A percentile compares a stretch with the other conserved stretches of the same genome.
Conservation (phyloP, 2,113 vertebrate species). For the Megaceryle torquata region DNA sequence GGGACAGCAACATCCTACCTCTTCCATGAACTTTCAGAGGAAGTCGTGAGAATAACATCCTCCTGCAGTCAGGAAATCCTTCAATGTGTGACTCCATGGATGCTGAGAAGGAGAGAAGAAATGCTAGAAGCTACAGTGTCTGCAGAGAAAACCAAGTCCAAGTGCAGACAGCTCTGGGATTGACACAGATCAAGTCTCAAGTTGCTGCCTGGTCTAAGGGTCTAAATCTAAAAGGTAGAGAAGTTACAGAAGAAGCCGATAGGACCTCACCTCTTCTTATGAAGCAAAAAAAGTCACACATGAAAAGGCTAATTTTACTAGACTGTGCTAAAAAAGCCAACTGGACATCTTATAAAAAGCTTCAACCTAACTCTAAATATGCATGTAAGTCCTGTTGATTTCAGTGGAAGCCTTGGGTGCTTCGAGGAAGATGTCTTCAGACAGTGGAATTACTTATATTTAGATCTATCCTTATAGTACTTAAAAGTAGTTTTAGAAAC, state of each 20-base stretch:
- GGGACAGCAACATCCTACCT: neutral
- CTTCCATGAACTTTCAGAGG: neutral
- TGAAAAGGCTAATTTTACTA: neutral
- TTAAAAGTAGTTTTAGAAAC: neutral
- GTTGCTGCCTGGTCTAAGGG: neutral
- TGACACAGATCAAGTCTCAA: neutral
- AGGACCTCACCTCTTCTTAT: neutral
- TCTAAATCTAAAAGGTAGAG: neutral
- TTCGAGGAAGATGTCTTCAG: neutral
- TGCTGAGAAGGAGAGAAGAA: neutral
- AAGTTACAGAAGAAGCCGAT: neutral
- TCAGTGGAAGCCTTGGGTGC: neutral
- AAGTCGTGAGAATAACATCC: neutral
- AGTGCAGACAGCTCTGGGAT: neutral
- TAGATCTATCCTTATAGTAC: neutral
- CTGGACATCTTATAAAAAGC: neutral
- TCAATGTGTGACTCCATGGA: neutral
- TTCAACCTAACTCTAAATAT: neutral
- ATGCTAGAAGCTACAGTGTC: neutral
- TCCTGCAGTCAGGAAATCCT: neutral
- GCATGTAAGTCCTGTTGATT: neutral
- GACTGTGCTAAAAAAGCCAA: neutral
- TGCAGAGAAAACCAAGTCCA: neutral
- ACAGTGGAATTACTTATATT: neutral
- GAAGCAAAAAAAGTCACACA: neutral